A percentile compares a stretch with the other conserved stretches of the same genome.
Conservation (phyloP, 2,113 vertebrate genomes). For the Meles meles region DNA sequence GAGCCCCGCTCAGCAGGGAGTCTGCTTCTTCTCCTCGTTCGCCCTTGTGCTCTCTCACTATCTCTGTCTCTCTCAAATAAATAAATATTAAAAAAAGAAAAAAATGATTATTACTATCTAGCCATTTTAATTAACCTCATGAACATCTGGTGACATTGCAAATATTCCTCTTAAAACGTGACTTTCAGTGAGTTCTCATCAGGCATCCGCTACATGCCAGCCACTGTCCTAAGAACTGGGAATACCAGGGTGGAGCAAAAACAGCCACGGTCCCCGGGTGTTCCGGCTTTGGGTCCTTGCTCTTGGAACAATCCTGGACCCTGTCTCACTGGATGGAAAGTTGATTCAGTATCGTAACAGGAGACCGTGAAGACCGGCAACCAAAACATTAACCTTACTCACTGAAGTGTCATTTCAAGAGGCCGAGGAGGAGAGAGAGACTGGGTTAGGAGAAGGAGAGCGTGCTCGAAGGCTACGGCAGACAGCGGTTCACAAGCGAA, state of each 20-base stretch:
- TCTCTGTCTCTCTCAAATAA: too few relatives aligned
- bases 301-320: neutral
- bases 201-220: neutral
- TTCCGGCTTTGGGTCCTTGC: neutral
- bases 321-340: neutral
- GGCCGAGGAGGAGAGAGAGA: too few relatives aligned
- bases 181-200: neutral
- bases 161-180: neutral
- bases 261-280: neutral
- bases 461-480: rapidly evolving
- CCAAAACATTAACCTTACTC: neutral
- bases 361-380: neutral
- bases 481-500: neutral
- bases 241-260: neutral
- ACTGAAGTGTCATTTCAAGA: neutral
- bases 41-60: too few relatives aligned
- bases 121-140: neutral
- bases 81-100: neutral
- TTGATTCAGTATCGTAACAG: neutral
- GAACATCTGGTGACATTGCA: neutral
- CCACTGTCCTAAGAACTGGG: neutral
- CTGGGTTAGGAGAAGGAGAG: neutral
- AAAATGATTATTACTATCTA: neutral
- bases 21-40: too few relatives aligned
- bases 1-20: too few relatives aligned